A percentile compares a stretch with the other conserved stretches of the same genome.
These are phyloP conservation scores for Pegea sp. DNA, from an alignment of 23 tunicate genomes.

Conservation along the genomic window DNA sequence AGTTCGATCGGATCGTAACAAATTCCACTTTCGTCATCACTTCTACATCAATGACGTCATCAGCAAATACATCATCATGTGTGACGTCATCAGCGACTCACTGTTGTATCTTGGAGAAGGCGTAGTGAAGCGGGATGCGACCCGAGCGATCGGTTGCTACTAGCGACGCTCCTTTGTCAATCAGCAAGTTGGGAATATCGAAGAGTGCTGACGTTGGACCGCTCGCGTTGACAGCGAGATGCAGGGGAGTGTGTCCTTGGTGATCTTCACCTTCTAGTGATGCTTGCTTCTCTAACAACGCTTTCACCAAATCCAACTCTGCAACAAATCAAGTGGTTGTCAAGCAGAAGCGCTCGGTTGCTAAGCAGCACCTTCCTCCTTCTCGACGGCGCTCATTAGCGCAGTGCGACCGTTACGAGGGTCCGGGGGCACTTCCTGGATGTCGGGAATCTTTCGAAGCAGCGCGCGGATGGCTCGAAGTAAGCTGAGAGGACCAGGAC, in stretches of 20 bases:
- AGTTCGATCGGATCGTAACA: slow-evolving; percentile 90
- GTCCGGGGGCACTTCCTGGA: slow-evolving; percentile 69
- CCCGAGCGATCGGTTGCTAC: slow-evolving; percentile 54
- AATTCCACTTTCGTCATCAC: no score
- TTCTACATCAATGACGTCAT: not conserved
- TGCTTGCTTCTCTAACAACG: slow-evolving; percentile 70
- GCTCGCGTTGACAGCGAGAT: slow-evolving; percentile 91
- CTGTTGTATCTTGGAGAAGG: slow-evolving; percentile 59
- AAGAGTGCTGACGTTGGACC: slow-evolving; percentile 72
- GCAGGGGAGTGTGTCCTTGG: slow-evolving; percentile 70
- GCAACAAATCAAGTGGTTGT: not conserved
- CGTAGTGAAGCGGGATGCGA: slow-evolving; percentile 87
- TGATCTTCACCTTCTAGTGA: slow-evolving; percentile 44
- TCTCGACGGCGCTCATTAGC: slow-evolving; percentile 91
- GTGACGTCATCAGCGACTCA: no score
- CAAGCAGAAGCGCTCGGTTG: no score
- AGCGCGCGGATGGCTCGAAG: slow-evolving; percentile 84
- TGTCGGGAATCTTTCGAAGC: slow-evolving; percentile 75
- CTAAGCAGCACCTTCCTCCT: slow-evolving; percentile 69
- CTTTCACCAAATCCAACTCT: slow-evolving; percentile 83
- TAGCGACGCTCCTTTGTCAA: slow-evolving; percentile 76
- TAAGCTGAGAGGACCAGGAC: slow-evolving; percentile 72
- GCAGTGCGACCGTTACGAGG: slow-evolving; percentile 85
- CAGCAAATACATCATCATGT: no score
- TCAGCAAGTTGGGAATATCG: slow-evolving; percentile 81